A percentile compares a stretch with the other conserved stretches of the same genome.
Evolutionary conservation across 2,797 vertebrate genomes (phyloP).

Genomic region (Paratrypauchen microcephalus): DNA sequence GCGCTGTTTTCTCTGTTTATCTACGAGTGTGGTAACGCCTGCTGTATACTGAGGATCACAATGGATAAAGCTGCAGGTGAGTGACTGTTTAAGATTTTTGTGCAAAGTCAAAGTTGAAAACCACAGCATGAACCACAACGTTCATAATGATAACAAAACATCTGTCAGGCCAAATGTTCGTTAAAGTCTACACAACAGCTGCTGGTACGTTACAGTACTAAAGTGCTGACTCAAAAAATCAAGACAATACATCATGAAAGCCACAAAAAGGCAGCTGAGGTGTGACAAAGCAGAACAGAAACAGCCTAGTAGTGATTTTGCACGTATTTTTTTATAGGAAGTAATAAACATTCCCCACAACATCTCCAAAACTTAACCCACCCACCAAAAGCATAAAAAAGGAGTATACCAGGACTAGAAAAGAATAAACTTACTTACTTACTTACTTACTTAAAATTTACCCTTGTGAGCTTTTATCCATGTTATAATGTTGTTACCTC

Average conservation of each 20-base stretch:
- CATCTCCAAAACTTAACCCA: neutral
- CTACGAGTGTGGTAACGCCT: neutral
- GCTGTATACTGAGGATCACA: neutral
- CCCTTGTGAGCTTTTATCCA: too few species aligned
- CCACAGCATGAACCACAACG: conserved; percentile 6
- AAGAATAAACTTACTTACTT: too few species aligned
- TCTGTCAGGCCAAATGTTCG: too few species aligned
- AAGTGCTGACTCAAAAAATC: neutral
- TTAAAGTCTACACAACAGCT: neutral
- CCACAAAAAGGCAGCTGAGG: conserved; percentile 25
- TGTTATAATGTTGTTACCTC: too few species aligned
- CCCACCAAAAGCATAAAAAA: too few species aligned
- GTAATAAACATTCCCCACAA: neutral
- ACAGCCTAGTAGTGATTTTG: neutral
- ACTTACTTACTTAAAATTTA: too few species aligned
- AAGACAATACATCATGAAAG: neutral
- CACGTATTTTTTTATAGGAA: neutral
- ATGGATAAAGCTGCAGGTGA: conserved; percentile 31
- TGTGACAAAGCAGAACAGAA: conserved; percentile 32
- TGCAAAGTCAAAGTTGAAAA: conserved; percentile 3
- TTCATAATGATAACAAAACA: neutral
- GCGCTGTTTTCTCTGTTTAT: neutral
- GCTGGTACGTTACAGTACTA: neutral
- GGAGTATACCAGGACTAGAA: too few species aligned
- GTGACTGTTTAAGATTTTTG: conserved; percentile 2